Conservation (phyloP, 2,888 invertebrate species). For the Drosophila rubida region DNA sequence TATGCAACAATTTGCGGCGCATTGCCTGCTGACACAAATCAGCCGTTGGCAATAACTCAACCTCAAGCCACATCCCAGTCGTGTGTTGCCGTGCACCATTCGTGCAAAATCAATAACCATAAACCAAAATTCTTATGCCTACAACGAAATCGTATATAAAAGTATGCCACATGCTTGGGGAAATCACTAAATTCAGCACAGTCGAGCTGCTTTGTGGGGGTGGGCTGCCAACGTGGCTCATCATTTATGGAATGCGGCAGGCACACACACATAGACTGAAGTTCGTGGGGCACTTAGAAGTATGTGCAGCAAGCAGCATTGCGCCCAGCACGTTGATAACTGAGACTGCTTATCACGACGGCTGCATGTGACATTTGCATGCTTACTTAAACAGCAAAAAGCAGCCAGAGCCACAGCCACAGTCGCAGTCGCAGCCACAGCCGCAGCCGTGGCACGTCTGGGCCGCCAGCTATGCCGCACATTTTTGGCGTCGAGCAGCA, state of each 20-base stretch:
- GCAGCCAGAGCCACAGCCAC: conserved; percentile 37
- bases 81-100: background rate
- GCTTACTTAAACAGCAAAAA: conserved; percentile 77
- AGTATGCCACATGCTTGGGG: conserved; percentile 77
- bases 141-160: conserved; percentile 66
- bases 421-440: conserved; percentile 36
- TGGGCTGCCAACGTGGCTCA: conserved; percentile 54
- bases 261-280: conserved; percentile 9
- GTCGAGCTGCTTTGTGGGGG: conserved; percentile 12
- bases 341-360: conserved; percentile 72
- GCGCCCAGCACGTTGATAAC: conserved; percentile 67
- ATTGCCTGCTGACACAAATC: conserved; percentile 63
- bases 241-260: conserved; percentile 63
- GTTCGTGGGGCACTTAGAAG: conserved; percentile 24
- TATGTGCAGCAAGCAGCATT: conserved; percentile 29
- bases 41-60: conserved; percentile 58
- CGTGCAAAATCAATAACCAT: conserved; percentile 71
- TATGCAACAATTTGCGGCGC: conserved; percentile 53
- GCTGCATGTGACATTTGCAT: conserved; percentile 77
- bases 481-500: conserved; percentile 54
- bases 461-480: conserved; percentile 62
- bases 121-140: conserved; percentile 66
- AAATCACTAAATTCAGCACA: conserved; percentile 69
- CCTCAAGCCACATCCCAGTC: conserved; percentile 38
- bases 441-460: conserved; percentile 46